Conservation (phyloP, 1,140 invertebrate genomes). For the Aphaenogaster ashmeadi region DNA sequence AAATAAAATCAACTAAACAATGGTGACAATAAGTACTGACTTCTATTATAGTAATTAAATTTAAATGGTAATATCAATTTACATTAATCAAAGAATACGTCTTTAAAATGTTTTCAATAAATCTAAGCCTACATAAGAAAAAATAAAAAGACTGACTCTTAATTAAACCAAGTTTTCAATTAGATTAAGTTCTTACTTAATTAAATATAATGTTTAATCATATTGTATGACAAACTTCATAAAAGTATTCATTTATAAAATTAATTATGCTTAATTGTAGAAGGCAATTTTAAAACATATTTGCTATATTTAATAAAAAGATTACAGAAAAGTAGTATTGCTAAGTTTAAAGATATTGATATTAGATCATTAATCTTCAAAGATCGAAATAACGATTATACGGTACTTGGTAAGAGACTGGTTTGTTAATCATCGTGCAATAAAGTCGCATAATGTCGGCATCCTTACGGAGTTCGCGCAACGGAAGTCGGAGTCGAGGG, state of each 20-base stretch:
- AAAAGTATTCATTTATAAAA: not conserved
- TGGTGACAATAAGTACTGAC: no score
- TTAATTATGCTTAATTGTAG: not conserved
- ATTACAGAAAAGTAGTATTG: not conserved
- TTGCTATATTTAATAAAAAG: not conserved
- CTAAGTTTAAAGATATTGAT: not conserved
- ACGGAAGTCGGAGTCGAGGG: constrained; percentile 14
- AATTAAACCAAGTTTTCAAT: not conserved
- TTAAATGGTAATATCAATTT: not conserved
- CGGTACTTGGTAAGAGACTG: not conserved
- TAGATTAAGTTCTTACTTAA: not conserved
- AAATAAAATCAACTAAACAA: no score
- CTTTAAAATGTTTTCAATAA: not conserved
- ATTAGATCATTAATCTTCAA: not conserved
- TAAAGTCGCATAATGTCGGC: constrained; percentile 24
- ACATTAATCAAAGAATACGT: not conserved
- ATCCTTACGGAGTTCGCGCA: not conserved
- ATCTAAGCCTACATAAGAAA: not conserved
- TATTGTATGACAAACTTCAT: not conserved
- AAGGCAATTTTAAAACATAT: not conserved
- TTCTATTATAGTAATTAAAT: not conserved
- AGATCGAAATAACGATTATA: constrained; percentile 10
- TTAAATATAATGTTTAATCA: not conserved
- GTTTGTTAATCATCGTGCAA: constrained; percentile 7
- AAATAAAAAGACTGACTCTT: not conserved